Percentiles rank a stretch among this genome's conserved stretches.
Conservation (phyloP, 2,113 vertebrate species). For the Gobio gobio region DNA sequence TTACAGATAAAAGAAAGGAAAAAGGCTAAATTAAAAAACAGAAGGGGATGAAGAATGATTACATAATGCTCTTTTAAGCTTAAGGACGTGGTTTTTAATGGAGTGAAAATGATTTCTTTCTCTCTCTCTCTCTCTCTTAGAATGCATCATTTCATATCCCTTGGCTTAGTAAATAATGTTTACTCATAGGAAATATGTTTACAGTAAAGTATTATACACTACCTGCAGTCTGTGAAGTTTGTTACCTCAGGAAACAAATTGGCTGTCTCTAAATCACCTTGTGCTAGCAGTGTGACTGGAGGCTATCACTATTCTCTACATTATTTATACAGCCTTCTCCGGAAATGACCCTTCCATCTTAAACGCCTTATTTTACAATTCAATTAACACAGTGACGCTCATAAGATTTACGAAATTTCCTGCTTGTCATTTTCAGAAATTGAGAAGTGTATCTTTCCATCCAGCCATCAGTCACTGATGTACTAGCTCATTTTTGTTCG, state of each 20-base stretch:
- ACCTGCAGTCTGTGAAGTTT: neutral
- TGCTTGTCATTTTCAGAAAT: constrained; percentile 34
- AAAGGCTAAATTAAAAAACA: constrained; percentile 8
- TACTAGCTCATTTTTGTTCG: neutral
- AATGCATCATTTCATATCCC: neutral
- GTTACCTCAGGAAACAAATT: constrained; percentile 34
- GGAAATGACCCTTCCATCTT: neutral
- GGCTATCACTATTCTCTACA: constrained; percentile 33
- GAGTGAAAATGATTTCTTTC: constrained; percentile 28
- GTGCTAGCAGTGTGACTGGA: constrained; percentile 35
- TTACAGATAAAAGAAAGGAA: constrained; percentile 25
- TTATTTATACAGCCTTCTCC: constrained; percentile 40
- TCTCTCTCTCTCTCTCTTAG: neutral
- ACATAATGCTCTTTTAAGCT: constrained; percentile 28
- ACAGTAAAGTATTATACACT: neutral
- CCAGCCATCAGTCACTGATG: neutral
- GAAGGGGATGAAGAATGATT: neutral
- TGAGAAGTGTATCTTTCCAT: neutral
- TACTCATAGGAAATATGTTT: constrained; percentile 27
- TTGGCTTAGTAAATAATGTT: constrained; percentile 3
- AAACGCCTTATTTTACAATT: constrained; percentile 35
- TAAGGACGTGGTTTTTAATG: constrained; percentile 22
- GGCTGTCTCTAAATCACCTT: constrained; percentile 11
- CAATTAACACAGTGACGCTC: constrained; percentile 29
- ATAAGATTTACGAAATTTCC: constrained; percentile 39